phyloP scores from a whole-genome alignment of 2,113 vertebrate genomes.

The Megalops atlanticus region DNA sequence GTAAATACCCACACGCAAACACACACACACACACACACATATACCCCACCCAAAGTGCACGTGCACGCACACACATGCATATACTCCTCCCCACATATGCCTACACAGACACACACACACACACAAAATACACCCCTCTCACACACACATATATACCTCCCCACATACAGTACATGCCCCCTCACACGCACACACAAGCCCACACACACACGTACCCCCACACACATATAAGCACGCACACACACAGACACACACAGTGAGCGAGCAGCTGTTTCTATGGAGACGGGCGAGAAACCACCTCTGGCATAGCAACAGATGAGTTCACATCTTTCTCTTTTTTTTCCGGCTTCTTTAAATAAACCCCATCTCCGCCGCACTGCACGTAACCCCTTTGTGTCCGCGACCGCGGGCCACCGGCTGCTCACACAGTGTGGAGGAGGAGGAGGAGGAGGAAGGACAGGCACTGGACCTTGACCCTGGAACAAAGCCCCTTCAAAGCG shows the following conservation, averaged over 20 bases:
- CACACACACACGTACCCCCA: not conserved
- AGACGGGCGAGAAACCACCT: slow-evolving; percentile 29
- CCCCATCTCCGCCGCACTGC: not conserved
- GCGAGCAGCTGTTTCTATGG: slow-evolving; percentile 28
- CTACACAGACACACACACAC: not conserved
- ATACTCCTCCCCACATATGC: not conserved
- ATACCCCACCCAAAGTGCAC: not conserved
- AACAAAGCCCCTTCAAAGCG: not conserved
- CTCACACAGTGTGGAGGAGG: too few species aligned
- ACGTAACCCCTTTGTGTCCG: slow-evolving; percentile 9
- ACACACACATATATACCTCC: not conserved
- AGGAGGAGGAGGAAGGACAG: not conserved
- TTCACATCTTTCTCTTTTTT: slow-evolving; percentile 19
- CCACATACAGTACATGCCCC: not conserved
- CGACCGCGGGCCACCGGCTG: too few species aligned
- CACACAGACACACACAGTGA: not conserved
- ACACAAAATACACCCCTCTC: not conserved
- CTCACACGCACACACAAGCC: not conserved
- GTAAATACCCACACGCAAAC: not conserved
- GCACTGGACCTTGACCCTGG: not conserved
- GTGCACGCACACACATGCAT: not conserved
- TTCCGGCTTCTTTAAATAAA: slow-evolving; percentile 29
- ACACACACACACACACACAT: not conserved
- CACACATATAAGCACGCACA: slow-evolving; percentile 8
- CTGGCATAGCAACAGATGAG: slow-evolving; percentile 34